A percentile compares a stretch with the other conserved stretches of the same genome.
Evolutionary conservation across 1,140 invertebrate species (phyloP).

Genomic region (Dinoponera quadriceps): DNA sequence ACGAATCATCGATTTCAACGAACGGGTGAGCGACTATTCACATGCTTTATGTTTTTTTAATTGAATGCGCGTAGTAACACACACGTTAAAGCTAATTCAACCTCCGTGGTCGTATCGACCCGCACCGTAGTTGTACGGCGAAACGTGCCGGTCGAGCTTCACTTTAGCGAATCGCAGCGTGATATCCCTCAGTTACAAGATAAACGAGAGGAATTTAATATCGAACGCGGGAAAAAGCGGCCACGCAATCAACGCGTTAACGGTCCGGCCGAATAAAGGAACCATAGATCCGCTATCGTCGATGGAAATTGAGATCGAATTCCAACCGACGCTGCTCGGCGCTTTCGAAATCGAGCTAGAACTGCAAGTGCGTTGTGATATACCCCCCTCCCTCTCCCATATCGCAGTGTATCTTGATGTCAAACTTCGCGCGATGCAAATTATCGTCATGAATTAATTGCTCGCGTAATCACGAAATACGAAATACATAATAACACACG

Average conservation of each 20-base stretch:
- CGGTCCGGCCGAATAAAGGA: conserved; percentile 71
- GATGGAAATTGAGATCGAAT: conserved; percentile 65
- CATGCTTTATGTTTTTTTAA: conserved; percentile 4
- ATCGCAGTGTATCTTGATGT: neutral
- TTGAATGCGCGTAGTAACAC: no score
- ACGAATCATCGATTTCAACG: conserved; percentile 80
- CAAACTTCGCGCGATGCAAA: neutral
- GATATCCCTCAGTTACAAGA: conserved; percentile 67
- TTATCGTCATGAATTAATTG: neutral
- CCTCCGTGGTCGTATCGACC: neutral
- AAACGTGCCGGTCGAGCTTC: conserved; percentile 36
- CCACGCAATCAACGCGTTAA: conserved; percentile 64
- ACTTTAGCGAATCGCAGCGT: conserved; percentile 64
- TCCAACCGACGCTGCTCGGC: conserved; percentile 76
- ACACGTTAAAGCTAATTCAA: neutral
- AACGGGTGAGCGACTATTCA: conserved; percentile 74
- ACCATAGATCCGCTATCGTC: conserved; percentile 69
- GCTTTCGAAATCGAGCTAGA: conserved; percentile 72
- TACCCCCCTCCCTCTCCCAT: no score
- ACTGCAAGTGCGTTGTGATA: conserved; percentile 62
- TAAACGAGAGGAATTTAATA: conserved; percentile 6
- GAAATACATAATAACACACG: no score
- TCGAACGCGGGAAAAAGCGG: neutral
- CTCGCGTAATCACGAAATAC: neutral
- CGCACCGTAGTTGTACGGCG: conserved; percentile 69